These are phyloP conservation scores for Piprites chloris DNA, from an alignment of 2,113 vertebrate genomes.

Conservation along the genomic window DNA sequence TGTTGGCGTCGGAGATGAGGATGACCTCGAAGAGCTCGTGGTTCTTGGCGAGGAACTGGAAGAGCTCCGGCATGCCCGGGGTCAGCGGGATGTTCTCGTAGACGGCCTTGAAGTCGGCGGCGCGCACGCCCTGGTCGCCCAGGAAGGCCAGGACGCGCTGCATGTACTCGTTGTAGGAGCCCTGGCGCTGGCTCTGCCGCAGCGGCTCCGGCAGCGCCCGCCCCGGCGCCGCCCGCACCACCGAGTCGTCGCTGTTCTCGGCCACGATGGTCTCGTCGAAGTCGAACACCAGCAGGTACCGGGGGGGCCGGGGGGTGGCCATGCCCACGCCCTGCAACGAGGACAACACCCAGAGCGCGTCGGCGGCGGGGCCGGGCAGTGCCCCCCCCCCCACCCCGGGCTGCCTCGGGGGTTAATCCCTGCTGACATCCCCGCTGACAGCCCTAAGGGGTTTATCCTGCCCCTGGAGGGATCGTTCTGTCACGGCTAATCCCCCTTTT, in stretches of 20 bases:
- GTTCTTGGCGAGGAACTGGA: conserved; percentile 86
- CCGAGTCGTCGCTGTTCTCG: conserved; percentile 90
- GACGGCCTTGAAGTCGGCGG: conserved; percentile 74
- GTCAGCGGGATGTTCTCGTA: conserved; percentile 89
- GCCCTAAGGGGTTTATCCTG: neutral
- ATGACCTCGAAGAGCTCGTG: conserved; percentile 86
- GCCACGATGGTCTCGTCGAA: conserved; percentile 96
- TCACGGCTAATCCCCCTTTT: neutral
- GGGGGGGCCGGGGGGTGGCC: conserved; percentile 73
- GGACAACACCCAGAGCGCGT: neutral
- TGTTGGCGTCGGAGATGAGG: conserved; percentile 92
- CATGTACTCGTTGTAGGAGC: conserved; percentile 94
- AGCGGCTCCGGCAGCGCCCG: conserved; percentile 82
- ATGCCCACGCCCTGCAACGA: conserved; percentile 74
- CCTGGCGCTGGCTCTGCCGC: conserved; percentile 83
- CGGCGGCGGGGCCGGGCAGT: neutral
- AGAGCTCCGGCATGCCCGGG: conserved; percentile 85
- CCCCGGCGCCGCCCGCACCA: conserved; percentile 80
- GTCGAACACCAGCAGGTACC: conserved; percentile 91
- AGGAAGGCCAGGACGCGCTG: conserved; percentile 86
- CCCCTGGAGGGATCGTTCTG: neutral
- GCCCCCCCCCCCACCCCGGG: too few relatives aligned
- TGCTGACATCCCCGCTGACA: neutral
- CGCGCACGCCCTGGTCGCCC: conserved; percentile 86
- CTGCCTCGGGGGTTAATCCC: neutral